Evolutionary conservation across 2,113 vertebrate species (phyloP).

Genomic region (Heterotilapia buettikoferi): DNA sequence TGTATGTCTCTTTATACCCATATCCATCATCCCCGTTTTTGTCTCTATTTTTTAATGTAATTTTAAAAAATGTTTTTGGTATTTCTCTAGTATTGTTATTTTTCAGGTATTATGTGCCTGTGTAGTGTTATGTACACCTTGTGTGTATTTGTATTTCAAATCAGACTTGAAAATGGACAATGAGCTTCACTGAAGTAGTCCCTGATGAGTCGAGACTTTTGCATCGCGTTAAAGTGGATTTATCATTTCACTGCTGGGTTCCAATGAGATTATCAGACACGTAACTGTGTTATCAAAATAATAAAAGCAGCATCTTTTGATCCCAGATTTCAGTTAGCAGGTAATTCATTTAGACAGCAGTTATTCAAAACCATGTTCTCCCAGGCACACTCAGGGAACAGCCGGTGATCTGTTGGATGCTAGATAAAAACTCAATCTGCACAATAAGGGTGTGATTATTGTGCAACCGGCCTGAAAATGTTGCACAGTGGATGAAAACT

Average conservation of each 20-base stretch:
- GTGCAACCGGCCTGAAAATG: not conserved
- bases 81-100: not conserved
- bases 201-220: not conserved
- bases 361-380: not conserved
- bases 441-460: not conserved
- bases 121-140: fast-evolving
- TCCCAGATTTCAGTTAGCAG: not conserved
- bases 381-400: not conserved
- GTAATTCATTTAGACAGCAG: not conserved
- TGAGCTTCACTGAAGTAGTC: not conserved
- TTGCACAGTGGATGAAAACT: not conserved
- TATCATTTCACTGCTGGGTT: not conserved
- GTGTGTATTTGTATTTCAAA: fast-evolving
- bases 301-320: not conserved
- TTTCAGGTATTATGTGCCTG: fast-evolving
- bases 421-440: not conserved
- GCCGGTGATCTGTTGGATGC: not conserved
- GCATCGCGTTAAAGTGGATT: not conserved
- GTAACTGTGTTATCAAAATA: not conserved
- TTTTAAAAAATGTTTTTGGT: not conserved
- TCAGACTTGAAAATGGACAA: not conserved
- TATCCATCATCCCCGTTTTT: fast-evolving
- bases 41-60: not conserved
- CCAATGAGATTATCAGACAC: not conserved
- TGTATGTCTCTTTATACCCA: fast-evolving